Conservation (phyloP, 2,888 invertebrate genomes). For the Synanthedon vespiformis region DNA sequence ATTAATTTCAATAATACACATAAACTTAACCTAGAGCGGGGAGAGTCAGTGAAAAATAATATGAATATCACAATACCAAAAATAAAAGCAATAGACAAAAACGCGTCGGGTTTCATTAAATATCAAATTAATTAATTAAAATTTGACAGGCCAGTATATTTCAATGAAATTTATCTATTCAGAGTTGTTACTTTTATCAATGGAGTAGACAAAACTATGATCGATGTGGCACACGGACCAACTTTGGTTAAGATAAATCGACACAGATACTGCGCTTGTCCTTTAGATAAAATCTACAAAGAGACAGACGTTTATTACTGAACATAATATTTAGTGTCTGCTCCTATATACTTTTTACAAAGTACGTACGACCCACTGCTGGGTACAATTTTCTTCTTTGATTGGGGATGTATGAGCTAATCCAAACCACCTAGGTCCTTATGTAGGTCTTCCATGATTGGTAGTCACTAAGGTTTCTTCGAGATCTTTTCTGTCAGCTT, state of each 20-base stretch:
- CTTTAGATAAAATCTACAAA: slow-evolving; percentile 35
- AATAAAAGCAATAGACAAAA: background rate
- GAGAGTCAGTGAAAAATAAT: too few relatives aligned
- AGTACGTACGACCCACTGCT: too few relatives aligned
- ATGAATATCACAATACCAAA: background rate
- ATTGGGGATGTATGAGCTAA: too few relatives aligned
- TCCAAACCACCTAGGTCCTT: too few relatives aligned
- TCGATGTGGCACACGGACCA: slow-evolving; percentile 39
- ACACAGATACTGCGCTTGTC: slow-evolving; percentile 39
- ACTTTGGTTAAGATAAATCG: slow-evolving; percentile 44
- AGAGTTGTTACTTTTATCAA: slow-evolving; percentile 14
- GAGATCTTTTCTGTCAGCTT: too few relatives aligned
- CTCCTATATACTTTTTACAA: too few relatives aligned
- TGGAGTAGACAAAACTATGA: slow-evolving; percentile 56
- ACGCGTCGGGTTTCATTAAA: background rate
- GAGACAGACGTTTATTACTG: slow-evolving; percentile 38
- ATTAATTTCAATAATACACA: too few relatives aligned
- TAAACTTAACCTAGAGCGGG: too few relatives aligned
- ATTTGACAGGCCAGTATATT: slow-evolving; percentile 8
- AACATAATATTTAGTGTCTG: slow-evolving; percentile 21
- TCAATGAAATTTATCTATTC: slow-evolving; percentile 21
- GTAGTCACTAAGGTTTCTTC: too few relatives aligned
- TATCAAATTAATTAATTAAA: slow-evolving; percentile 13
- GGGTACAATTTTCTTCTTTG: too few relatives aligned
- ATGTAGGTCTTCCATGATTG: too few relatives aligned